phyloP scores from a whole-genome alignment of 1,140 invertebrate genomes.

The Rhagoletis zephyria region DNA sequence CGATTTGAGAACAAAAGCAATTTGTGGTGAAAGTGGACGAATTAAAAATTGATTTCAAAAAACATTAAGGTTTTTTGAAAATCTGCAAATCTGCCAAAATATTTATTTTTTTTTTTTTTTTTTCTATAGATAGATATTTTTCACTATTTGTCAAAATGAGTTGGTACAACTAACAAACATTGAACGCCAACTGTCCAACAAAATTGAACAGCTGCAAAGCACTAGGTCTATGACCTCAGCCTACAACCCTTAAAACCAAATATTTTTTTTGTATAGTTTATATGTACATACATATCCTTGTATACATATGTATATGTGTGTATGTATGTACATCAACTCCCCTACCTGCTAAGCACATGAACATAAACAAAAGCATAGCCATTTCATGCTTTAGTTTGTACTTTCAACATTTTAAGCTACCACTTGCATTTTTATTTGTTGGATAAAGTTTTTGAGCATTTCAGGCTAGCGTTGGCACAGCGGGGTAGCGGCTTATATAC shows the following conservation, averaged over 20 bases:
- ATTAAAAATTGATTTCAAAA: not conserved
- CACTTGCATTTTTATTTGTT: too few species aligned
- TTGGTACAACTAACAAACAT: not conserved
- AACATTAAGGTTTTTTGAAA: not conserved
- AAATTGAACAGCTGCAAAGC: not conserved
- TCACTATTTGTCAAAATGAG: too few species aligned
- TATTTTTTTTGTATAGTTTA: not conserved
- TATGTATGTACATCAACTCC: not conserved
- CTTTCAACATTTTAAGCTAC: too few species aligned
- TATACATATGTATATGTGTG: not conserved
- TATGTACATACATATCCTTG: not conserved
- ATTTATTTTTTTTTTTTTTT: not conserved
- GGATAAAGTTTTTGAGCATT: not conserved
- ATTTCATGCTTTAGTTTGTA: too few species aligned
- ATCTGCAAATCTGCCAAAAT: conserved; percentile 16
- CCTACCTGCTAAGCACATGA: too few species aligned
- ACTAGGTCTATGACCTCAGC: not conserved
- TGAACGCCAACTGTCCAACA: not conserved
- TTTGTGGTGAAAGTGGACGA: not conserved
- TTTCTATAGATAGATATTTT: not conserved
- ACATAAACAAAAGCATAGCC: too few species aligned
- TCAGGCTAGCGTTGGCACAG: not conserved
- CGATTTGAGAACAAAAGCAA: conserved; percentile 29
- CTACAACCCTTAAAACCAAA: not conserved
- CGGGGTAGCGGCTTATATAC: not conserved